Base-by-base conservation (phyloP, 2,113 vertebrate species). In the Hemiprocne comata region DNA sequence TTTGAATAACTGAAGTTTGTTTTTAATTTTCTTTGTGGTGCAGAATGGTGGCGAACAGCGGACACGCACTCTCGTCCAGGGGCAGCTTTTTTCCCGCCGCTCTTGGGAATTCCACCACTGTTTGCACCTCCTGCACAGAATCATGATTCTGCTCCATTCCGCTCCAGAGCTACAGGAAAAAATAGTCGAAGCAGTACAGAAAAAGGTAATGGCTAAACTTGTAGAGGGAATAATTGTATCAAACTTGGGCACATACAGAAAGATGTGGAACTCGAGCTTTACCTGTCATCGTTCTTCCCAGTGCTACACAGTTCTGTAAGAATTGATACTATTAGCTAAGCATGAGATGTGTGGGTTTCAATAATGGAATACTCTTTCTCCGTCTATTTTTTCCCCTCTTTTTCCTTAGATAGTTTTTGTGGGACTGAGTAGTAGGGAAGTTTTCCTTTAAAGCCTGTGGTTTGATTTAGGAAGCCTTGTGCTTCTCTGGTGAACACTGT, bases 21-120 rank as follows among this genome's bases (percentile, higher is more conserved):
- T 78, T 92, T 92, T 86, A 90, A 21, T 90, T 87, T 93, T 48
- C 87, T 93, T 96, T 96, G 94, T 1, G 95, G 50, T 97, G 67
- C 97, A 98, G 99, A 99, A 87, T 99, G 99, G 99, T 99, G 99
- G 99, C 97, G 98, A 94, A 86, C 98, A n/a, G 85, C 97, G 21
- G 99, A 99, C 46, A 69, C 96, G 1, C 98, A 98, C 33, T 85
- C 98, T 83, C 98, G 98, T 53, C 96, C 98, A 2, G 97, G 98
- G n/a, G 91, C 98, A 66, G 89, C 98, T 66, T 99, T 99, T 93
- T 99, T 99, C 91, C 98, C 98, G 53, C 98, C 98, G 0, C 97
- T 99, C 75, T 93, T 99, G 94, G 98, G 98, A 93, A 98, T 99
- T 46, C 98, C 99, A 90, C 98, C 99, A 21, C 89, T 98, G 34